A percentile compares a stretch with the other conserved stretches of the same genome.
Conservation (phyloP, 1,140 invertebrate species). For the Brachionus sp. region DNA sequence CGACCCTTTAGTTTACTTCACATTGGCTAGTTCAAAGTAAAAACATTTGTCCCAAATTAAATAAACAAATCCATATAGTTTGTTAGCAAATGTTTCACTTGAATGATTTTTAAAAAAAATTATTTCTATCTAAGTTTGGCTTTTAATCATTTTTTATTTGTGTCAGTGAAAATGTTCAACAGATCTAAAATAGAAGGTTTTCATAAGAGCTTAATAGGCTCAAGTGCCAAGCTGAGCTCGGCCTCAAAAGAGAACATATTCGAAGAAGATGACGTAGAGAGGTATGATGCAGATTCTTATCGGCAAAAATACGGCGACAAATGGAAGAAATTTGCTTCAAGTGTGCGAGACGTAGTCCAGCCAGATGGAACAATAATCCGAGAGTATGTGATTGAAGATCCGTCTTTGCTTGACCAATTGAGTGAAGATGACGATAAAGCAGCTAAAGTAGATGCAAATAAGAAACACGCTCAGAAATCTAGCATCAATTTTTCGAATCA, state of each 20-base stretch:
- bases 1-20: background rate
- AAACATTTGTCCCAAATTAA: slow-evolving; percentile 9
- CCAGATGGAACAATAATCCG: slow-evolving; percentile 43
- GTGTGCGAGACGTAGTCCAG: slow-evolving; percentile 24
- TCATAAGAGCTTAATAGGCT: background rate
- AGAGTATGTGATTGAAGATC: slow-evolving; percentile 46
- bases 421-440: slow-evolving; percentile 37
- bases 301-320: slow-evolving; percentile 28
- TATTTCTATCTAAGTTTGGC: slow-evolving; percentile 2
- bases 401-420: slow-evolving; percentile 14
- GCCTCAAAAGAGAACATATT: slow-evolving; percentile 32
- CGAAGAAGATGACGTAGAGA: slow-evolving; percentile 15
- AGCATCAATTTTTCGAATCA: slow-evolving; percentile 8
- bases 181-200: slow-evolving; percentile 1
- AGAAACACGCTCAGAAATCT: background rate
- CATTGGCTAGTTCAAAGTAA: background rate
- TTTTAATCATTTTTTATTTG: background rate
- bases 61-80: background rate
- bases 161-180: slow-evolving; percentile 5
- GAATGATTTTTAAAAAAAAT: background rate
- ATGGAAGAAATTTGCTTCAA: slow-evolving; percentile 43
- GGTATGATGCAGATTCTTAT: slow-evolving; percentile 29
- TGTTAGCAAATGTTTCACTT: background rate
- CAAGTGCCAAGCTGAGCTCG: background rate
- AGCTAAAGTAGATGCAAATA: background rate